A percentile compares a stretch with the other conserved stretches of the same genome.
These are phyloP conservation scores for Sylvicapra grimmia DNA, from an alignment of 2,113 vertebrate species.

Conservation along the genomic window DNA sequence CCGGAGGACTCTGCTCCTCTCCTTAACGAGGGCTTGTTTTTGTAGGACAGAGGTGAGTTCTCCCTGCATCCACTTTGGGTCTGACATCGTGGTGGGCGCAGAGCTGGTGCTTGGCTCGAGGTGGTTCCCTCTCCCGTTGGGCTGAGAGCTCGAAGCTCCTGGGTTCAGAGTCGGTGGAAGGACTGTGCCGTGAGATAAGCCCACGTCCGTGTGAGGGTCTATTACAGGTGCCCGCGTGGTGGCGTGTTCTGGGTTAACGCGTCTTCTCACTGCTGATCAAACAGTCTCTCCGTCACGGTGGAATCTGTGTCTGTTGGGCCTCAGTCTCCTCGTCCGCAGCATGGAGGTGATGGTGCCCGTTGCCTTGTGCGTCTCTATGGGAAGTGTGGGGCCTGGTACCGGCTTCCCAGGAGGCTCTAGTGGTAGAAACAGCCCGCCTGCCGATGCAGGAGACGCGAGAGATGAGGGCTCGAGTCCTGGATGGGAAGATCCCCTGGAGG, in stretches of 20 bases:
- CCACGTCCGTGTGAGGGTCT: fast-evolving
- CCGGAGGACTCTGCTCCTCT: neutral
- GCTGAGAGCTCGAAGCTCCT: neutral
- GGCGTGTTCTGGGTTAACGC: neutral
- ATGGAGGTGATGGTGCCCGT: fast-evolving
- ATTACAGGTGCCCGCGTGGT: too few species aligned
- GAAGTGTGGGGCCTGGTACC: neutral
- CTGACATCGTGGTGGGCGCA: fast-evolving
- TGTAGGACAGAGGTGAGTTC: neutral
- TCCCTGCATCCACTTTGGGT: neutral
- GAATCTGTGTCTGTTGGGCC: fast-evolving
- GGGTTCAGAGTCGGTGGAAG: neutral
- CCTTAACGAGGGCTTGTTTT: neutral
- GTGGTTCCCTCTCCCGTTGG: neutral
- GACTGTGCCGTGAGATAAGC: fast-evolving
- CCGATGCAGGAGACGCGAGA: fast-evolving
- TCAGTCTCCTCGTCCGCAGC: neutral
- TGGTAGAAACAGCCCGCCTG: neutral
- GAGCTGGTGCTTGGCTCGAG: neutral
- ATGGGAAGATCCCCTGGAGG: neutral
- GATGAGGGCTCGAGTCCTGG: neutral
- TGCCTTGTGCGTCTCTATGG: fast-evolving
- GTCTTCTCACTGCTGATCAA: neutral
- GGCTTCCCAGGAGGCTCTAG: too few species aligned
- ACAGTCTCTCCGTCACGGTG: neutral